Evolutionary conservation across 2,113 vertebrate species (phyloP).

Genomic region (Arenaria interpres): DNA sequence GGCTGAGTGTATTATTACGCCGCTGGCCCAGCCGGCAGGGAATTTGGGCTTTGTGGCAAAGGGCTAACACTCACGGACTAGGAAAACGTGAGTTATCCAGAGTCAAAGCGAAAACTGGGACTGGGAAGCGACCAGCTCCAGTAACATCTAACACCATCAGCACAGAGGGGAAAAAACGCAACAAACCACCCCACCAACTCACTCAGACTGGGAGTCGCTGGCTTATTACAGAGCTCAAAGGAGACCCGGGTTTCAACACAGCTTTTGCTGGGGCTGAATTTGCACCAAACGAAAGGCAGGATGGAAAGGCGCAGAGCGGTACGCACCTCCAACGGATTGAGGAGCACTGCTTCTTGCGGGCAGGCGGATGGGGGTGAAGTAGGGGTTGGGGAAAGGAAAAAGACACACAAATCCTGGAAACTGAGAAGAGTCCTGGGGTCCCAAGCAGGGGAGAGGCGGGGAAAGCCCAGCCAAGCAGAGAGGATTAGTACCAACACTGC

Average conservation of each 20-base stretch:
- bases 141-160: not conserved
- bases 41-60: not conserved
- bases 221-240: not conserved
- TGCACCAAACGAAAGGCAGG: not conserved
- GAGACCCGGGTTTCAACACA: fast-evolving
- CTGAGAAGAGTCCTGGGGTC: not conserved
- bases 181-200: not conserved
- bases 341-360: not conserved
- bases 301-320: fast-evolving
- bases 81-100: not conserved
- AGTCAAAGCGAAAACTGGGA: not conserved
- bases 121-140: not conserved
- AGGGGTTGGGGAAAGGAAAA: not conserved
- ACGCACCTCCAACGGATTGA: not conserved
- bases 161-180: not conserved
- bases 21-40: not conserved
- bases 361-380: not conserved
- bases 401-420: not conserved
- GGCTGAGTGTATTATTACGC: not conserved
- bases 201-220: not conserved
- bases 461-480: not conserved
- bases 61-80: not conserved
- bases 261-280: not conserved
- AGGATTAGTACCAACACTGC: not conserved
- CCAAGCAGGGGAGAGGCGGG: not conserved